phyloP scores from a whole-genome alignment of 2,888 invertebrate genomes.

The Xylota sylvarum region DNA sequence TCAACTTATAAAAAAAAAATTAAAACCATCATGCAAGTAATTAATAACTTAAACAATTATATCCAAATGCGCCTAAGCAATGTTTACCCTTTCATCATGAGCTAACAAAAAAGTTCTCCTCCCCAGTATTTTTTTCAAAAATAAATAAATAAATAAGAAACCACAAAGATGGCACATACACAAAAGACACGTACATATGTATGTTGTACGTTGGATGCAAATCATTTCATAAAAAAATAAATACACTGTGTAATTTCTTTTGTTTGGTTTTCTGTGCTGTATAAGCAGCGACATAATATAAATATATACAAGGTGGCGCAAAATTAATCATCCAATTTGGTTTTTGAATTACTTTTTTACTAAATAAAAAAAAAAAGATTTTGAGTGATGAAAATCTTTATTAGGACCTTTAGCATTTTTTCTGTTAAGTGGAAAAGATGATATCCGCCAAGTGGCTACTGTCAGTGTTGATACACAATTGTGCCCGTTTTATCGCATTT shows the following conservation, averaged over 20 bases:
- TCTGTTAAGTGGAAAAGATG: no score
- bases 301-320: no score
- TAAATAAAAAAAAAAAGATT: no score
- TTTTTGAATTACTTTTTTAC: no score
- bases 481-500: no score
- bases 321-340: no score
- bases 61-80: constrained; percentile 1
- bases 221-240: constrained; percentile 19
- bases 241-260: constrained; percentile 44
- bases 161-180: constrained; percentile 33
- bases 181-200: constrained; percentile 25
- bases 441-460: no score
- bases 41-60: not conserved
- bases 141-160: constrained; percentile 41
- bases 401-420: no score
- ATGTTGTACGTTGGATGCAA: constrained; percentile 30
- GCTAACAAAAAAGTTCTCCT: constrained; percentile 5
- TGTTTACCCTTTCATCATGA: constrained; percentile 2
- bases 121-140: not conserved
- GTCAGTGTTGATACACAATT: no score
- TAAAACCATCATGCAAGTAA: not conserved
- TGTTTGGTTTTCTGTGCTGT: constrained; percentile 51
- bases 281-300: constrained; percentile 36
- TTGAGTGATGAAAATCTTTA: no score
- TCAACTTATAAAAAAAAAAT: not conserved